Conservation (phyloP, 2,888 invertebrate species). For the Caenorhabditis auriculariae region DNA sequence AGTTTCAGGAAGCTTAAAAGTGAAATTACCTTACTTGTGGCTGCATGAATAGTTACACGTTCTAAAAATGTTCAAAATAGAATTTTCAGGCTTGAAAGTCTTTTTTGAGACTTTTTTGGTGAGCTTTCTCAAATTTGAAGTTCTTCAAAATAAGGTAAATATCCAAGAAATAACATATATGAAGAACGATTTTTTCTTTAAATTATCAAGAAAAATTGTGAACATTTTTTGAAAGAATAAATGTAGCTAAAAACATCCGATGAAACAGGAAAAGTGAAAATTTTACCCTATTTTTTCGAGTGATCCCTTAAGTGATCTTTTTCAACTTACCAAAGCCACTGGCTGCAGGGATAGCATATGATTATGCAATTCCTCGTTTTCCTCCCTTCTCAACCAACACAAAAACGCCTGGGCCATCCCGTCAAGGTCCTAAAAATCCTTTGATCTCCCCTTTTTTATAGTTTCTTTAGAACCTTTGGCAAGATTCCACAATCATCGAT, state of each 20-base stretch:
- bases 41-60: no score
- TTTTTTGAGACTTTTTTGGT: background rate
- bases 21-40: no score
- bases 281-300: background rate
- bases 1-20: no score
- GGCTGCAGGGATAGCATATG: constrained; percentile 49
- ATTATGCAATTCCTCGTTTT: constrained; percentile 44
- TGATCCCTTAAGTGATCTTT: no score
- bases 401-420: constrained; percentile 29
- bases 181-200: no score
- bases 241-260: background rate
- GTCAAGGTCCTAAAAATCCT: no score
- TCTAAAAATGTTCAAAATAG: no score
- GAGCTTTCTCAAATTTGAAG: background rate
- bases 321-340: constrained; percentile 39
- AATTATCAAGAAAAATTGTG: background rate
- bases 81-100: background rate
- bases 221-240: background rate
- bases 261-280: background rate
- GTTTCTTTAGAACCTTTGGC: no score
- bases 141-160: background rate
- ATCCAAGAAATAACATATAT: no score
- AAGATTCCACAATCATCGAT: constrained; percentile 11
- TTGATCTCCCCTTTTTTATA: no score
- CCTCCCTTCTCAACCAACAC: constrained; percentile 42